A percentile compares a stretch with the other conserved stretches of the same genome.
Evolutionary conservation across 2,888 invertebrate genomes (phyloP).

Genomic region (Nowickia ferox): DNA sequence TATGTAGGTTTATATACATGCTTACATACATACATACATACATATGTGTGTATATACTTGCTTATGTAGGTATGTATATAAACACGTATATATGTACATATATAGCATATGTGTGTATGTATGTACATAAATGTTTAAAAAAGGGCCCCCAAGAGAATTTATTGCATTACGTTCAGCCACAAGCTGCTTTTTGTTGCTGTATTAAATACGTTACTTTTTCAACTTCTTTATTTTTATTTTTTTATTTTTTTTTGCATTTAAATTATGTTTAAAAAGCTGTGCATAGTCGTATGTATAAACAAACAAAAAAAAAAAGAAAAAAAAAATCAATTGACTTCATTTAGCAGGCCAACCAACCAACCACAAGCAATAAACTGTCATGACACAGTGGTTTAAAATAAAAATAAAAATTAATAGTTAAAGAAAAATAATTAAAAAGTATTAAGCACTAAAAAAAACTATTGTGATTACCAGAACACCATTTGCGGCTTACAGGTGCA

Average conservation of each 20-base stretch:
- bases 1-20: neutral
- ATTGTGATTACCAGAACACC: no score
- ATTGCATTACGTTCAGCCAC: neutral
- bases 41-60: neutral
- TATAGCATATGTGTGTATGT: no score
- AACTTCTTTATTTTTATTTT: slow-evolving; percentile 1
- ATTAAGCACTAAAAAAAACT: no score
- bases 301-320: slow-evolving; percentile 8
- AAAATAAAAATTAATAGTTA: no score
- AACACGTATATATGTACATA: neutral
- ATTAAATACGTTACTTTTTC: slow-evolving; percentile 47
- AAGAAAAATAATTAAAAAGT: no score
- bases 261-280: slow-evolving; percentile 36
- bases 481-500: no score
- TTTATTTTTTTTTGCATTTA: slow-evolving; percentile 43
- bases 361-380: slow-evolving; percentile 31
- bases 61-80: neutral
- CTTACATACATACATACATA: neutral
- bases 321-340: slow-evolving; percentile 63
- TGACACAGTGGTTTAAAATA: slow-evolving; percentile 45
- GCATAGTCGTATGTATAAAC: neutral
- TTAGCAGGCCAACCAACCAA: slow-evolving; percentile 56
- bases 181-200: neutral
- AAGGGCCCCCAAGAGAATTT: slow-evolving; percentile 38
- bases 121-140: neutral